Percentiles rank a stretch among this genome's conserved stretches.
These are phyloP conservation scores for Anguilla rostrata DNA, from an alignment of 2,113 vertebrate genomes.

Conservation along the genomic window DNA sequence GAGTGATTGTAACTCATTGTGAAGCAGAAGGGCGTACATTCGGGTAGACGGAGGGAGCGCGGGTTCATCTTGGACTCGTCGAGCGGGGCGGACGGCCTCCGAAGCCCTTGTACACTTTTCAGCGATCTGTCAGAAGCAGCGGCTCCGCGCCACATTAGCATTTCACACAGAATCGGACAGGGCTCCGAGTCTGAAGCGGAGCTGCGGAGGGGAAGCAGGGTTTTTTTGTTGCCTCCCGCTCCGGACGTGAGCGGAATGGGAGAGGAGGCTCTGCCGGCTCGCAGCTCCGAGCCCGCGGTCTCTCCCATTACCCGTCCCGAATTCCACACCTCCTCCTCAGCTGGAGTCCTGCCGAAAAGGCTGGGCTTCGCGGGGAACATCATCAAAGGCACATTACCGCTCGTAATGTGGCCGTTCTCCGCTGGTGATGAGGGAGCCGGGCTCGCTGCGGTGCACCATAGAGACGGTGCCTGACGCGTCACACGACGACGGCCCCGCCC, in stretches of 20 bases:
- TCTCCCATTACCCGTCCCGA: not conserved
- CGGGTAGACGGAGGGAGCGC: not conserved
- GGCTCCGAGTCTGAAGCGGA: slow-evolving; percentile 56
- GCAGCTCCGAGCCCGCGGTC: not conserved
- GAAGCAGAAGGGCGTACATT: not conserved
- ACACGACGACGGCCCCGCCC: too few species aligned
- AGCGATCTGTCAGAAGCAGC: not conserved
- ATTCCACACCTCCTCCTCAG: not conserved
- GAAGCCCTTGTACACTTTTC: not conserved
- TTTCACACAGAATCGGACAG: slow-evolving; percentile 63
- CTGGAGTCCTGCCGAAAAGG: not conserved
- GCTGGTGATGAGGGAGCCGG: not conserved
- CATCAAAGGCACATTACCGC: not conserved
- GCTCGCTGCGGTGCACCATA: too few species aligned
- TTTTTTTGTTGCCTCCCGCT: not conserved
- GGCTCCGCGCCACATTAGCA: slow-evolving; percentile 55
- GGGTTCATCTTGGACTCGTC: not conserved
- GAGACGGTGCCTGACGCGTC: too few species aligned
- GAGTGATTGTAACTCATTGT: not conserved
- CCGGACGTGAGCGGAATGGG: not conserved
- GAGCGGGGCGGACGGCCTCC: not conserved
- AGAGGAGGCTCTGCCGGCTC: not conserved
- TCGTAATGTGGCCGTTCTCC: not conserved
- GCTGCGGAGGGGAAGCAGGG: not conserved
- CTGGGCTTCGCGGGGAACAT: not conserved